Percentiles rank a stretch among this genome's conserved stretches.
Conservation (phyloP, 1,140 invertebrate genomes). For the Cydia strobilella region DNA sequence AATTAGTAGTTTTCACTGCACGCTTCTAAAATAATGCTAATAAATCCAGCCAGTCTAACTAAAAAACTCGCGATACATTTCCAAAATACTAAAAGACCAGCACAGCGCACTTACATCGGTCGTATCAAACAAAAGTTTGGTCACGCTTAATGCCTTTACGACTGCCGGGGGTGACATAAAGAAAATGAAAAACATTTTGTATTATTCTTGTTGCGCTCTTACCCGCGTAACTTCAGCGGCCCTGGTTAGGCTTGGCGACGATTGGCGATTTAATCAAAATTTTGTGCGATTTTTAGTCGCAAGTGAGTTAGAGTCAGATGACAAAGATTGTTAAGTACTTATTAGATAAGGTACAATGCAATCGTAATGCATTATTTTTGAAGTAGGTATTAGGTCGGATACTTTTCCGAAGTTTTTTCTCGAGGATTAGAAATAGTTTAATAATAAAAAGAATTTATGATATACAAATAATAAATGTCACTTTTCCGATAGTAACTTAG, state of each 20-base stretch:
- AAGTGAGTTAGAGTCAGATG: background rate
- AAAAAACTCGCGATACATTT: constrained; percentile 34
- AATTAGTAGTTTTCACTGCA: background rate
- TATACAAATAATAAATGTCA: too few species aligned
- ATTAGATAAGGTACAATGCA: too few species aligned
- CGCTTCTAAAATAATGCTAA: background rate
- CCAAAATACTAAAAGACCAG: constrained; percentile 46
- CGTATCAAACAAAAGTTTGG: constrained; percentile 84
- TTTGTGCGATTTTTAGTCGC: constrained; percentile 10
- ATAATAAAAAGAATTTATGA: too few species aligned
- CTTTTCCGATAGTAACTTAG: too few species aligned
- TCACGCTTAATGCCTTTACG: constrained; percentile 92
- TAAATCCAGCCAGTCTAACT: constrained; percentile 16
- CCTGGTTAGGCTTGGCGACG: constrained; percentile 53
- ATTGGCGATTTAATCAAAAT: constrained; percentile 40
- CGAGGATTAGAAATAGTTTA: too few species aligned
- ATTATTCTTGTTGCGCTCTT: constrained; percentile 81
- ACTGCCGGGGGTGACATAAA: constrained; percentile 90
- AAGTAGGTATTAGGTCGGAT: too few species aligned
- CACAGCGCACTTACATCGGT: constrained; percentile 69
- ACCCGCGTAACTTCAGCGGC: constrained; percentile 72
- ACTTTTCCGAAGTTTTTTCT: too few species aligned
- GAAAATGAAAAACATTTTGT: constrained; percentile 91
- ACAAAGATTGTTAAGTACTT: too few species aligned
- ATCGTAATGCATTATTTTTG: too few species aligned